Conservation (phyloP, 2,888 invertebrate species). For the Platerodrilus igneus region DNA sequence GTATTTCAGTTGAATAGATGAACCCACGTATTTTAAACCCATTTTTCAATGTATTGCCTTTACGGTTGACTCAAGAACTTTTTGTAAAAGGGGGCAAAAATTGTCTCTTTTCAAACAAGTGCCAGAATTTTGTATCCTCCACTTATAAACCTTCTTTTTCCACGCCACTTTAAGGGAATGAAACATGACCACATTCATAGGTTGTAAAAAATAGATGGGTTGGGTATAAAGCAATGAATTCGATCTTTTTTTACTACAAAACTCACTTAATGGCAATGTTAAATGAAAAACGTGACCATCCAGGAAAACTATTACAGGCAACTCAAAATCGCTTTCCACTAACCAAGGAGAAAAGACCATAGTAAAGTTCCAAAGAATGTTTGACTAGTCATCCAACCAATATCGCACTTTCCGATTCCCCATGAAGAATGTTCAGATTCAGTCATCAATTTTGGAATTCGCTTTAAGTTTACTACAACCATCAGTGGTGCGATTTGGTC, state of each 20-base stretch:
- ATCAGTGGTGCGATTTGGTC: slow-evolving; percentile 33
- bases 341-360: slow-evolving; percentile 35
- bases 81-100: slow-evolving; percentile 24
- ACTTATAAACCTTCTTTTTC: slow-evolving; percentile 24
- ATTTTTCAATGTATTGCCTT: too few relatives aligned
- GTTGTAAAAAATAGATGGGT: slow-evolving; percentile 37
- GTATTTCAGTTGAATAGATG: slow-evolving; percentile 2
- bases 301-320: slow-evolving; percentile 35
- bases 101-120: slow-evolving; percentile 25
- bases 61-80: slow-evolving; percentile 21
- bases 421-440: slow-evolving; percentile 24
- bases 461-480: slow-evolving; percentile 31
- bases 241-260: slow-evolving; percentile 28
- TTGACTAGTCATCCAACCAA: slow-evolving; percentile 36
- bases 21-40: slow-evolving; percentile 4
- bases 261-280: too few relatives aligned
- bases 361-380: slow-evolving; percentile 33
- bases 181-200: background rate
- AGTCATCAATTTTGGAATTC: slow-evolving; percentile 34
- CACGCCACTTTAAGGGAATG: slow-evolving; percentile 29
- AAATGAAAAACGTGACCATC: too few relatives aligned
- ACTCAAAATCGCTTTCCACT: slow-evolving; percentile 19
- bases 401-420: slow-evolving; percentile 18
- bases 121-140: slow-evolving; percentile 9
- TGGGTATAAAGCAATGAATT: slow-evolving; percentile 33